A percentile compares a stretch with the other conserved stretches of the same genome.
These are phyloP conservation scores for Pentalonia nigronervosa DNA, from an alignment of 1,140 invertebrate genomes.

Conservation along the genomic window DNA sequence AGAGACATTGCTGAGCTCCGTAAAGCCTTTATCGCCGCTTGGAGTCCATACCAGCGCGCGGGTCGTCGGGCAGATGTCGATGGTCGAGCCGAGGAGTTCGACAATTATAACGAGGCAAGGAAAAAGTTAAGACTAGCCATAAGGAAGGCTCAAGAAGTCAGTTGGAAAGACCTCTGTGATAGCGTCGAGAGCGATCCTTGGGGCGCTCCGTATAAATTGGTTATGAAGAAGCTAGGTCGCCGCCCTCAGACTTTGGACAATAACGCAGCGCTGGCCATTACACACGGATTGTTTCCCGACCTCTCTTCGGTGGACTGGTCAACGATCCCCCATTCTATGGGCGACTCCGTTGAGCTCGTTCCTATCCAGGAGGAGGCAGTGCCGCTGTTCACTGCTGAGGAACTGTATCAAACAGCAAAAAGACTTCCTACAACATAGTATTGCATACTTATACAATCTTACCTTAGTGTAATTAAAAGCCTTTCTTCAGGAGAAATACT, in stretches of 20 bases:
- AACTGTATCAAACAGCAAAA: too few relatives aligned
- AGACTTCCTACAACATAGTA: too few relatives aligned
- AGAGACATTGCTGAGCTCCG: too few relatives aligned
- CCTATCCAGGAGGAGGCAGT: rapidly evolving
- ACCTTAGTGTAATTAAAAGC: background rate
- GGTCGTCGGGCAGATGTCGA: too few relatives aligned
- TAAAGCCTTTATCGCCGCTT: too few relatives aligned
- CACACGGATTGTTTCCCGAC: background rate
- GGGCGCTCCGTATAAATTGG: background rate
- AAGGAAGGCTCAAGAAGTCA: background rate
- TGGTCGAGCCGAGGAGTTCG: too few relatives aligned
- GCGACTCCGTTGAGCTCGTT: too few relatives aligned
- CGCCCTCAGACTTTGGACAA: background rate
- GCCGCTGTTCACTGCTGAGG: too few relatives aligned
- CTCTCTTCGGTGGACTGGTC: background rate
- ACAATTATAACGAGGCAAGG: too few relatives aligned
- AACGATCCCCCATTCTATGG: rapidly evolving
- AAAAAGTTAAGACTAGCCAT: too few relatives aligned
- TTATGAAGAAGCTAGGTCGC: background rate
- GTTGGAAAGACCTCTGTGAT: background rate
- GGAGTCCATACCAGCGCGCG: too few relatives aligned
- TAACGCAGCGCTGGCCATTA: background rate
- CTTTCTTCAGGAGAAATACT: background rate
- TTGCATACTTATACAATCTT: too few relatives aligned
- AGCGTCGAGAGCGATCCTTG: constrained; percentile 6